Evolutionary conservation across 2,113 vertebrate species (phyloP).

Genomic region (Setophaga coronata): DNA sequence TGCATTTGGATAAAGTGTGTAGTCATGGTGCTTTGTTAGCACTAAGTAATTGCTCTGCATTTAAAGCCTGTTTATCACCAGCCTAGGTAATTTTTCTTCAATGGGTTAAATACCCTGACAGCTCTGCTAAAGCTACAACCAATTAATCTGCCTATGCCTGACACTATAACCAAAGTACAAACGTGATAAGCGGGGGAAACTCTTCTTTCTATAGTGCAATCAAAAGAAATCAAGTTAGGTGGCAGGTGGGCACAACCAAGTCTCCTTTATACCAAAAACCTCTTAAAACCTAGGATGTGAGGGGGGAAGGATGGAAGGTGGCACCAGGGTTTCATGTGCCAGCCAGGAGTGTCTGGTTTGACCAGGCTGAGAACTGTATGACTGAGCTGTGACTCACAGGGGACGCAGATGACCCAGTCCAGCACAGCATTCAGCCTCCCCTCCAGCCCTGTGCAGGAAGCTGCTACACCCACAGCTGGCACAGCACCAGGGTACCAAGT

Average conservation of each 20-base stretch:
- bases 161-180: conserved; percentile 60
- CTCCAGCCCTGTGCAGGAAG: neutral
- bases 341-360: conserved; percentile 15
- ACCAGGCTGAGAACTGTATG: neutral
- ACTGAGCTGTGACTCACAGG: neutral
- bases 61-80: conserved; percentile 58
- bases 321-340: neutral
- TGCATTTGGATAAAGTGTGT: conserved; percentile 45
- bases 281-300: neutral
- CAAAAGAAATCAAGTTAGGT: conserved; percentile 20
- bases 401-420: neutral
- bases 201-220: neutral
- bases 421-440: neutral
- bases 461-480: conserved; percentile 21
- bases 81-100: conserved; percentile 54
- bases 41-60: conserved; percentile 60
- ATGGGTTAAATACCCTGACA: conserved; percentile 48
- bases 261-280: conserved; percentile 10
- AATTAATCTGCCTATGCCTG: conserved; percentile 55
- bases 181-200: conserved; percentile 40
- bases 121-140: conserved; percentile 39
- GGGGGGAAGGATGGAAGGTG: neutral
- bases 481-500: neutral
- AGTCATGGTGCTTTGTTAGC: conserved; percentile 67
- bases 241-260: conserved; percentile 9